Percentiles rank a stretch among this genome's conserved stretches.
Evolutionary conservation across 2,888 invertebrate species (phyloP).

Genomic region (Stratiomys singularior): DNA sequence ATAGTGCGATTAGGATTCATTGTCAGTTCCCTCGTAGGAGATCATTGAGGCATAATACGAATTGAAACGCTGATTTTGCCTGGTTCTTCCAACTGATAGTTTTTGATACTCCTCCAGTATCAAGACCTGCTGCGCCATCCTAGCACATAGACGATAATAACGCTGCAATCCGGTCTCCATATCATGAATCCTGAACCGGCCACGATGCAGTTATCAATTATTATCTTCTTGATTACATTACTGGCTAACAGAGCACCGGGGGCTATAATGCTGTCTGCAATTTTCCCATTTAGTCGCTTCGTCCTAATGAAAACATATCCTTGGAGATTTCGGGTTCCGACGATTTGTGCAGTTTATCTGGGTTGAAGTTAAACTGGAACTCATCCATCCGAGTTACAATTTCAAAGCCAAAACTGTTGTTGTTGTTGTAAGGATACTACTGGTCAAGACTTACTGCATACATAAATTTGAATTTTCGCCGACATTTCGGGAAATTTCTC

Average conservation of each 20-base stretch:
- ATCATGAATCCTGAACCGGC: no score
- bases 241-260: not conserved
- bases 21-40: no score
- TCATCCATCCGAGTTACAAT: not conserved
- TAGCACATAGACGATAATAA: no score
- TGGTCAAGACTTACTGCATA: constrained; percentile 18
- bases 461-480: constrained; percentile 35
- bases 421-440: not conserved
- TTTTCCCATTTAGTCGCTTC: not conserved
- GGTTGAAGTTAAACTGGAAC: not conserved
- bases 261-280: not conserved
- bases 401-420: not conserved
- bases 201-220: not conserved
- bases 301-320: not conserved
- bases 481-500: not conserved
- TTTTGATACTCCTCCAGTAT: no score
- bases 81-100: no score
- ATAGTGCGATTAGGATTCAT: no score
- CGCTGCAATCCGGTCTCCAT: no score
- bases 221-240: constrained; percentile 1
- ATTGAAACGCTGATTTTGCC: no score
- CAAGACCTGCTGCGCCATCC: no score
- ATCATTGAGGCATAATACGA: no score
- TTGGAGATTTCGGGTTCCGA: not conserved
- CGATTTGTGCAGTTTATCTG: not conserved